phyloP scores from a whole-genome alignment of 2,888 invertebrate species.

The Onthophagus sagittarius region DNA sequence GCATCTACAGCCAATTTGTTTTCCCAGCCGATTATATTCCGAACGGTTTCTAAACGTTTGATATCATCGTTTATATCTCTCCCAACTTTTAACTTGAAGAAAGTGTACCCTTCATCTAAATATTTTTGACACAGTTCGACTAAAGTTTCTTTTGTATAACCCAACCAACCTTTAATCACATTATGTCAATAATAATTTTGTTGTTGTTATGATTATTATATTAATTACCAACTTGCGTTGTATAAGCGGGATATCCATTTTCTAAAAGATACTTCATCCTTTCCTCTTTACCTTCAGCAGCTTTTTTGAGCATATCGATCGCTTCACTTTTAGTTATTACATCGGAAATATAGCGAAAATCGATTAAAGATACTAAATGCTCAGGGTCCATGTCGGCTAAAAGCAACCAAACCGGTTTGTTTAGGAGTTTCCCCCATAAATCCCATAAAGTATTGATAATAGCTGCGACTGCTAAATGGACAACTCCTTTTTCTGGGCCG shows the following conservation, averaged over 20 bases:
- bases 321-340: conserved; percentile 81
- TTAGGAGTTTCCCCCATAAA: conserved; percentile 79
- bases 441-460: conserved; percentile 92
- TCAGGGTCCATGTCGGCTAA: conserved; percentile 81
- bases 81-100: conserved; percentile 92
- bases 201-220: background rate
- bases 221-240: conserved; percentile 72
- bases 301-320: conserved; percentile 61
- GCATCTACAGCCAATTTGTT: conserved; percentile 82
- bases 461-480: conserved; percentile 82
- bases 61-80: conserved; percentile 72
- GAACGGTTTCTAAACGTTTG: conserved; percentile 66
- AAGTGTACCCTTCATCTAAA: conserved; percentile 69
- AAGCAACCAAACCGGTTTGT: conserved; percentile 84
- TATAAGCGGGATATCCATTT: conserved; percentile 81
- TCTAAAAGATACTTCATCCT: conserved; percentile 60
- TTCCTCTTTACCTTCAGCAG: conserved; percentile 55
- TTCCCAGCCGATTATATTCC: conserved; percentile 72
- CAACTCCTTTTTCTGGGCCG: conserved; percentile 88
- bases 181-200: conserved; percentile 21
- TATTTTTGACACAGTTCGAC: conserved; percentile 67
- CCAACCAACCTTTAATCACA: conserved; percentile 75
- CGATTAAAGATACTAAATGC: conserved; percentile 77
- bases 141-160: conserved; percentile 76
- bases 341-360: conserved; percentile 82